Evolutionary conservation across 2,113 vertebrate genomes (phyloP).

Genomic region (Prionailurus bengalensis): DNA sequence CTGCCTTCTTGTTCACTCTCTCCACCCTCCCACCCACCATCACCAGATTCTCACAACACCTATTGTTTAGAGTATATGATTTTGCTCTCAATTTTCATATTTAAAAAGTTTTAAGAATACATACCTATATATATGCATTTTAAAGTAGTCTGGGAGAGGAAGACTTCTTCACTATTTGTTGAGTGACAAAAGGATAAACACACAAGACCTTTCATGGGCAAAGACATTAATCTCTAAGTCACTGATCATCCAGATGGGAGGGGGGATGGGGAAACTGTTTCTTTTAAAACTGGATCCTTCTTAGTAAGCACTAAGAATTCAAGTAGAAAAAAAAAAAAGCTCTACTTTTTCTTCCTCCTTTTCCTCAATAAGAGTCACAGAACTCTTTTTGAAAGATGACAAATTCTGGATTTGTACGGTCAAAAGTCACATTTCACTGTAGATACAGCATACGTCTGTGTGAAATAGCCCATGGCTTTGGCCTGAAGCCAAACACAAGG

Average conservation of each 20-base stretch:
- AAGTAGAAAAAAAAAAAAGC: not conserved
- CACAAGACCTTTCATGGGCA: not conserved
- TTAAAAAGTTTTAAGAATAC: not conserved
- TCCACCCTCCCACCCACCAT: not conserved
- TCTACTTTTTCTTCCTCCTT: not conserved
- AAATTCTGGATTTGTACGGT: not conserved
- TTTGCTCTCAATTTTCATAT: constrained; percentile 26
- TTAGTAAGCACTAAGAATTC: not conserved
- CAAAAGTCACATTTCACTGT: not conserved
- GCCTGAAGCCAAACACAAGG: not conserved
- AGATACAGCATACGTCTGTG: not conserved
- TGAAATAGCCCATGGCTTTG: not conserved
- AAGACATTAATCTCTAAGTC: not conserved
- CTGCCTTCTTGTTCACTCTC: not conserved
- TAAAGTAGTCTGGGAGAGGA: not conserved
- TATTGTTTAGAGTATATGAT: not conserved
- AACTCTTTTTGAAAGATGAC: constrained; percentile 42
- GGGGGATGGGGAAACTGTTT: not conserved
- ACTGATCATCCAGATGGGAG: not conserved
- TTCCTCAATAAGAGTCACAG: constrained; percentile 48
- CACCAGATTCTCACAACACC: not conserved
- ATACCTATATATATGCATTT: constrained; percentile 17
- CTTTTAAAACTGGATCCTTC: not conserved
- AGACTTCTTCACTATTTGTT: not conserved
- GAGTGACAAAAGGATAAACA: not conserved